Percentiles rank a stretch among this genome's conserved stretches.
Evolutionary conservation across 2,113 vertebrate species (phyloP).

Genomic region (Circaetus gallicus): DNA sequence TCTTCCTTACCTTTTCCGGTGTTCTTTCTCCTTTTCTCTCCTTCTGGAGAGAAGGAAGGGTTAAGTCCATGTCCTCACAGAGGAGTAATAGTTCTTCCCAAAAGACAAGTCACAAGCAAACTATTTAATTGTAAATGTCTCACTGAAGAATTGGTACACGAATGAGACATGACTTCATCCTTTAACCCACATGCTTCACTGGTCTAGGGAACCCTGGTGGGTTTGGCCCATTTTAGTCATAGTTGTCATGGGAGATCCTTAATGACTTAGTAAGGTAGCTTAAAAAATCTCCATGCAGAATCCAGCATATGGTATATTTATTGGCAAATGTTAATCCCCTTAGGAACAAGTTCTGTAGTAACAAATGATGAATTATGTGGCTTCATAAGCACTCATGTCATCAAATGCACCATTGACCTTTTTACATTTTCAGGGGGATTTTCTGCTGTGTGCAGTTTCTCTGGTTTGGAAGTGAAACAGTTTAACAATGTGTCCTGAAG

Average conservation of each 20-base stretch:
- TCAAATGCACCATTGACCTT: slow-evolving; percentile 66
- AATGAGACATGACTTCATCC: slow-evolving; percentile 69
- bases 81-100: slow-evolving; percentile 15
- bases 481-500: slow-evolving; percentile 40
- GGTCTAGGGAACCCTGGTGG: slow-evolving; percentile 53
- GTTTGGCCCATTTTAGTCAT: slow-evolving; percentile 56
- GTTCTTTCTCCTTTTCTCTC: not conserved
- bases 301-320: slow-evolving; percentile 66
- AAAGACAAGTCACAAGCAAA: slow-evolving; percentile 50
- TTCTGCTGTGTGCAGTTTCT: slow-evolving; percentile 57
- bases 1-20: not conserved
- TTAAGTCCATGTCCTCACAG: not conserved
- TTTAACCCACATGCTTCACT: slow-evolving; percentile 41
- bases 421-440: slow-evolving; percentile 67
- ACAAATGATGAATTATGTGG: slow-evolving; percentile 72
- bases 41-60: not conserved
- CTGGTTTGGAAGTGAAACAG: slow-evolving; percentile 49
- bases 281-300: slow-evolving; percentile 52
- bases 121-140: slow-evolving; percentile 48
- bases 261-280: slow-evolving; percentile 60
- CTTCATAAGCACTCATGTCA: slow-evolving; percentile 62
- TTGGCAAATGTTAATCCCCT: slow-evolving; percentile 59
- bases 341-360: slow-evolving; percentile 50
- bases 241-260: slow-evolving; percentile 55
- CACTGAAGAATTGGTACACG: slow-evolving; percentile 40